Base-by-base conservation (phyloP, 1,140 invertebrate genomes). In the Melanaphis sacchari region DNA sequence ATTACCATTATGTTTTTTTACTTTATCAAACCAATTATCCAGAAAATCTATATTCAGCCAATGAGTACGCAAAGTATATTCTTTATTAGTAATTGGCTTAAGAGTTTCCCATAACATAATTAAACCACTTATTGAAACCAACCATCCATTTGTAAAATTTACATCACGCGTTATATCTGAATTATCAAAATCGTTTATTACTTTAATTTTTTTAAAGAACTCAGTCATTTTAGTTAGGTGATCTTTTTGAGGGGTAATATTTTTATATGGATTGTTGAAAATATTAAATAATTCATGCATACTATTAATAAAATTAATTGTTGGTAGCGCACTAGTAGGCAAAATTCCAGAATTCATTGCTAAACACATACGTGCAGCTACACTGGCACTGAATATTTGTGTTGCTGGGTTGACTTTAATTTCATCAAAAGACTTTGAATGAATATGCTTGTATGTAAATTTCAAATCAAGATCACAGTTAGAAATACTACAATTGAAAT, bases 261-360 rank as follows among this genome's bases (percentile, higher is more conserved):
- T 84, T 59, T 84, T 84, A 15, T 11, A 84, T 7, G 81, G 36
- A 0, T 84, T 84, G n/a, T 84, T 84, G n/a, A 84, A 84, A 40
- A 84, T 84, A 40, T 84, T 36, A 84, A 84, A 84, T 40, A 84
- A 40, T 84, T 84, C 22, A 84, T 84, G 21, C n/a, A 84, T 84
- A 84, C 40, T 15, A 84, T 84, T 49, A 18, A 49, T 49, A 18
- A 49, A 49, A 49, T 49, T 49, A 49, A 84, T 36, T 40, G 26
- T 84, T 38, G 18, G 15, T 36, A 11, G 0, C 21, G 81, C 1
- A 36, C 40, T 49, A 3, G 3, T 18, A 18, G 81, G 36, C 15
- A 84, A 84, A 38, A 40, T 84, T 22, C 15, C n/a, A 15, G 0
- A 22, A 22, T 84, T 38, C 22, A 84, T 38, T 36, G 8, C 81